phyloP scores from a whole-genome alignment of 2,113 vertebrate genomes.

The Patagioenas fasciata region DNA sequence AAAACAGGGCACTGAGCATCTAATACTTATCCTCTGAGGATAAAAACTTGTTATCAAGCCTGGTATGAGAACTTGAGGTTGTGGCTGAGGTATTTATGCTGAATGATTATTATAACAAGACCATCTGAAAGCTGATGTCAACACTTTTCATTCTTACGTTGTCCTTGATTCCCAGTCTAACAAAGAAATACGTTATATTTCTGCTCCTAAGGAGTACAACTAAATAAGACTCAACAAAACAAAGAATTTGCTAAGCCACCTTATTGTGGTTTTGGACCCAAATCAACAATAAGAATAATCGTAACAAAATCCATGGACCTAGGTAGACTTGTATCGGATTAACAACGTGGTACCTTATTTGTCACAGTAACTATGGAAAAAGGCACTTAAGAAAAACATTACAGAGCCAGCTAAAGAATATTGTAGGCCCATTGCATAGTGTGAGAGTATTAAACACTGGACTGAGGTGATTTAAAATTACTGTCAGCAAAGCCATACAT shows the following conservation, averaged over 20 bases:
- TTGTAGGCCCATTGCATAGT: neutral
- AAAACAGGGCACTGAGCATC: neutral
- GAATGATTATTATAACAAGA: neutral
- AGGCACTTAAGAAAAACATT: conserved; percentile 8
- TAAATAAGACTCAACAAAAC: neutral
- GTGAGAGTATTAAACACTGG: neutral
- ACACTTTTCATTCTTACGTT: neutral
- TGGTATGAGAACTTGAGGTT: neutral
- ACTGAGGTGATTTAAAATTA: conserved; percentile 5
- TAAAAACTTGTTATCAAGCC: neutral
- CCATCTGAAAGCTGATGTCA: neutral
- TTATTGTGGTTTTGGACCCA: neutral
- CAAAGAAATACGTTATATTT: neutral
- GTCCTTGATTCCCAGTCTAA: neutral
- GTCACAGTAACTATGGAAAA: neutral
- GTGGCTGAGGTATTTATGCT: neutral
- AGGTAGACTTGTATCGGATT: neutral
- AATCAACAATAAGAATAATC: neutral
- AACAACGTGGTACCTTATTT: neutral
- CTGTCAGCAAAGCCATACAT: neutral
- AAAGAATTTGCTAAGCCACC: neutral
- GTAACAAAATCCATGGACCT: neutral
- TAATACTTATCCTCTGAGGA: neutral
- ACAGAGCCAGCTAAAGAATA: neutral
- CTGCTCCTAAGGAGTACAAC: neutral